Evolutionary conservation across 2,113 vertebrate genomes (phyloP), one percentile per base, ranked within the genome.

Genomic region (Nymphicus hollandicus): DNA sequence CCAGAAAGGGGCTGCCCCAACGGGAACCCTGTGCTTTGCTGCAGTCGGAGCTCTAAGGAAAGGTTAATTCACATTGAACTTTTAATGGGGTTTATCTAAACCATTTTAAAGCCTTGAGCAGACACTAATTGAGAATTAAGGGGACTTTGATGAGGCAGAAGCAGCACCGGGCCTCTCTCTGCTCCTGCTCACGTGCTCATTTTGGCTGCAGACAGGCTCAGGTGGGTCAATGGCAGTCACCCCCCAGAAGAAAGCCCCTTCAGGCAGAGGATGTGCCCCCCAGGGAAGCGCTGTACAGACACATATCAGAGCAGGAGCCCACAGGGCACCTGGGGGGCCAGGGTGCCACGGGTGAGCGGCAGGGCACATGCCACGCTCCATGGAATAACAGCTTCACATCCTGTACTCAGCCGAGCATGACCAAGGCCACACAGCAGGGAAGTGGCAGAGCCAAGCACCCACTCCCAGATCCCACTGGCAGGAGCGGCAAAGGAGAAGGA

Each of bases 81-180:
- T 50, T 78, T 49, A 78, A 90, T 70, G 82, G 0, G 1, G 68
- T 95, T 94, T 88, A 90, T 88, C 92, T 70, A 70, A 96, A 68
- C 86, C 53, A 82, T 73, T 92, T 81, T 33, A 90, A 91, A 94
- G 79, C 82, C 76, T 83, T 39, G 58, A 68, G 86, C 81, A 63
- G 68, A 52, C 58, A 31, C 83, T 94, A 88, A 96, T 80, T 91
- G 92, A 76, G 74, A 95, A 95, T 94, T 80, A 86, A 88, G 37
- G 44, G 68, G 91, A 53, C 80, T 93, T 63, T 39, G 82, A 88
- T 56, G 86, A 94, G 69, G 39, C 35, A 50, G 71, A 18, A 39
- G 65, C 29, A 46, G 10, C 4, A 0, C 28, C 33, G 8, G 10
- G 9, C 7, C 49, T 35, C 55, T 12, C 70, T 14, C 8, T 2